phyloP scores from a whole-genome alignment of 2,797 vertebrate genomes.

The Pseudochirops cupreus region DNA sequence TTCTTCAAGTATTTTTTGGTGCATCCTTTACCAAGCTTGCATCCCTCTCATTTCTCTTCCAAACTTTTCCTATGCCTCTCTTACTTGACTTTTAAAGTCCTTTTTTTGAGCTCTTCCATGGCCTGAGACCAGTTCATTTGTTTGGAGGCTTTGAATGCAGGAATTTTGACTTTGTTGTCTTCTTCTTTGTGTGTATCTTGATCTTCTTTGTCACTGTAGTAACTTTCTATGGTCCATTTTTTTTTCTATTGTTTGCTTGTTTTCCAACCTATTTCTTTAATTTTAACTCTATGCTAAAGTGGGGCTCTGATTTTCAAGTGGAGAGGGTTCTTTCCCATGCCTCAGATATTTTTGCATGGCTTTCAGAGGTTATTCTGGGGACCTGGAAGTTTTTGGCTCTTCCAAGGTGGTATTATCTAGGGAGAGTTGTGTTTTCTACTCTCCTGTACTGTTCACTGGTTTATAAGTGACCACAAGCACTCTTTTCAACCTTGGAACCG shows the following conservation, averaged over 20 bases:
- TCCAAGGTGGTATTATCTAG: not conserved
- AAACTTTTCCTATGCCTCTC: not conserved
- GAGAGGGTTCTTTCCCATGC: not conserved
- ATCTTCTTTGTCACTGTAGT: not conserved
- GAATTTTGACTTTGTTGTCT: not conserved
- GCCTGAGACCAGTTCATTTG: not conserved
- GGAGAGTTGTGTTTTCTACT: not conserved
- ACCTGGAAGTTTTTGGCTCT: not conserved
- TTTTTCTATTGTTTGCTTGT: not conserved
- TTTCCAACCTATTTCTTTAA: not conserved
- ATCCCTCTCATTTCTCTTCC: not conserved
- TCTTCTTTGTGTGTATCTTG: not conserved
- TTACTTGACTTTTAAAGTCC: not conserved
- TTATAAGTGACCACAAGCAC: not conserved
- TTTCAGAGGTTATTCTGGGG: not conserved
- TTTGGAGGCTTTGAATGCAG: not conserved
- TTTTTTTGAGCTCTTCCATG: not conserved
- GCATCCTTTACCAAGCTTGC: not conserved
- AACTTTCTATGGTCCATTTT: not conserved
- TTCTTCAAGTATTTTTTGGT: not conserved
- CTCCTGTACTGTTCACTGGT: not conserved
- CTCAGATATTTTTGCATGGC: not conserved
- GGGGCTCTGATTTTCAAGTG: not conserved
- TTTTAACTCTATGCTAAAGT: not conserved
- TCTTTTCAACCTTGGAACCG: not conserved